Percentiles rank a stretch among this genome's conserved stretches.
These are phyloP conservation scores for Agrotis exclamationis DNA, from an alignment of 2,888 invertebrate genomes.

Conservation along the genomic window DNA sequence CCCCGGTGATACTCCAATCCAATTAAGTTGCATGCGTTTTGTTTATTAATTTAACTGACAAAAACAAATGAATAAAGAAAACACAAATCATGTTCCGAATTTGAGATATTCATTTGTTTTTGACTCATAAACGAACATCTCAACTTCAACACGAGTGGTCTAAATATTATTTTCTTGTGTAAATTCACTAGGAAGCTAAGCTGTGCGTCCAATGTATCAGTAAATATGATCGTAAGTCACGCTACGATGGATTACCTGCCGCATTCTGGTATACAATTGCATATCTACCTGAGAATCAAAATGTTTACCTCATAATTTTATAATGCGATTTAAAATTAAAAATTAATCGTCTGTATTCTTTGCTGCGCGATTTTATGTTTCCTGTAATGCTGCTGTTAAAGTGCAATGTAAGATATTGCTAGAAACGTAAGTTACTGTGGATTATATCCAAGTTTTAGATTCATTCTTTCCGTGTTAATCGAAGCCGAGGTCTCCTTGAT, in stretches of 20 bases:
- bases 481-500: too few species aligned
- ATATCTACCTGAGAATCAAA: conserved; percentile 24
- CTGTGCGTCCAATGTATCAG: conserved; percentile 20
- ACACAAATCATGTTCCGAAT: neutral
- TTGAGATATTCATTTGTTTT: neutral
- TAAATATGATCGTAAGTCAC: conserved; percentile 34
- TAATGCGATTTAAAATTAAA: conserved; percentile 26
- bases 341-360: neutral
- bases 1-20: neutral
- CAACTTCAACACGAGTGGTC: neutral
- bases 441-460: neutral
- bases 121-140: too few species aligned
- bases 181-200: conserved; percentile 17
- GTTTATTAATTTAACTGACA: neutral
- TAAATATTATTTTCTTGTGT: neutral
- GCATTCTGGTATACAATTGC: conserved; percentile 30
- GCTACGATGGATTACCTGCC: conserved; percentile 28
- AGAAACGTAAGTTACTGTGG: too few species aligned
- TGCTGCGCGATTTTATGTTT: conserved; percentile 37
- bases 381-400: neutral
- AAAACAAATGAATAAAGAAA: conserved; percentile 6
- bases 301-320: neutral
- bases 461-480: neutral
- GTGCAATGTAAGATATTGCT: too few species aligned
- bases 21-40: too few species aligned